Evolutionary conservation across 2,888 invertebrate genomes (phyloP), one percentile per base, ranked within the genome.

Genomic region (Agriopis marginaria): DNA sequence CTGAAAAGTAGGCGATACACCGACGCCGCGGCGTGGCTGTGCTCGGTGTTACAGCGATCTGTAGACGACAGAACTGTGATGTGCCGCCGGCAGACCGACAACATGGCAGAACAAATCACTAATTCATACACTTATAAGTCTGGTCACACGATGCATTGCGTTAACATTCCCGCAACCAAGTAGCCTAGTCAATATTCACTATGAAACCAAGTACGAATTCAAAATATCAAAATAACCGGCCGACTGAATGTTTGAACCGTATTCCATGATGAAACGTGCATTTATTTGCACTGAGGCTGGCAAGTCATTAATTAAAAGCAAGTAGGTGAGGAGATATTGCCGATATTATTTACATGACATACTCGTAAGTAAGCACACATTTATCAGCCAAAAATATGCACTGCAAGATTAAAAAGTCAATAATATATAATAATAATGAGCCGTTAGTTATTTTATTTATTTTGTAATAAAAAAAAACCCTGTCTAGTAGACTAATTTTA

Each of bases 181-280:
- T 14, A 7, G 7, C 14, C 14, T 49, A 49, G 49, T 23, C 17
- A 23, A 12, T 6, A 23, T 51, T n/a, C 10, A 12, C 12, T 7
- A 9, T 14, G n/a, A 55, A 9, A 32, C 54, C 39, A 17, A 68
- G 64, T 63, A 64, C 49, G 39, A 53, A 60, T 55, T 66, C 40
- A 63, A 67, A 68, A 63, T 67, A 64, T 40, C 17, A 56, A 66
- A 65, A 68, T 50, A 45, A 61, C 62, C 42, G 45, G 45, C 47
- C 39, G 53, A 61, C 40, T 44, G 17, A 63, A 69, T 59, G 49
- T 64, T 67, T 58, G 5, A 42, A 70, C 66, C 67, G 55, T 68
- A 63, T 68, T 65, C 60, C 66, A 66, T 56, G 55, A 71, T 66
- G 60, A 68, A 63, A 68, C 55, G 63, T 68, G 68, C 63, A 68